Base-by-base conservation (phyloP, 2,113 vertebrate genomes). In the Haliaeetus leucogaster region DNA sequence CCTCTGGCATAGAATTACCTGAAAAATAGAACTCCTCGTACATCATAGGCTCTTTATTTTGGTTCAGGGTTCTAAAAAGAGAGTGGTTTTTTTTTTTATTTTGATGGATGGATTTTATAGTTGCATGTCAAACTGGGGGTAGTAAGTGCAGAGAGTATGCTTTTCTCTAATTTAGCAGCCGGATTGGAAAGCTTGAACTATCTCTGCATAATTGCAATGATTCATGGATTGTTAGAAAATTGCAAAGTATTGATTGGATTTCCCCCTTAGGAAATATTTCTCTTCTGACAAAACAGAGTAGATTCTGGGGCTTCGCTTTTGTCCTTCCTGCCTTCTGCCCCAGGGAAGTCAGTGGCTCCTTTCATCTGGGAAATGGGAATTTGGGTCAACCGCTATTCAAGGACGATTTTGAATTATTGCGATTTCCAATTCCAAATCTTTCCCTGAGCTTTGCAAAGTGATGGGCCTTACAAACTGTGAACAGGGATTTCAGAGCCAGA, bases 181-280 rank as follows among this genome's bases (percentile, higher is more conserved):
- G 96, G 78, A 95, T 95, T 97, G 95, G 95, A 96, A 98, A 94
- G 88, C 96, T 94, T 53, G 84, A 97, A 97, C 96, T 95, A 96
- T 89, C 91, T 92, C 93, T 94, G 87, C 34, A 62, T 97, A 97
- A 95, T 82, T 93, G 80, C 83, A 94, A 65, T 82, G 89, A 97
- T 95, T 97, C 92, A 83, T 93, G 90, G 87, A 91, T 95, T 96
- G 91, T 92, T 88, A 89, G 89, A 70, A 95, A 98, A 96, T 92
- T 95, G 93, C 82, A 80, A 97, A 97, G 70, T 95, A 97, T 94
- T 97, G 98, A 97, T 95, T 96, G 61, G 66, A 87, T 92, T 89
- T 96, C 67, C 80, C 90, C 96, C 93, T 59, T n/a, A 65, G 90
- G 95, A 97, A 95, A 85, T 76, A 80, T 71, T 95, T 91, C 93